These are phyloP conservation scores for Tetranychus cinnabarinus DNA, from an alignment of 1,140 invertebrate species.

Conservation along the genomic window DNA sequence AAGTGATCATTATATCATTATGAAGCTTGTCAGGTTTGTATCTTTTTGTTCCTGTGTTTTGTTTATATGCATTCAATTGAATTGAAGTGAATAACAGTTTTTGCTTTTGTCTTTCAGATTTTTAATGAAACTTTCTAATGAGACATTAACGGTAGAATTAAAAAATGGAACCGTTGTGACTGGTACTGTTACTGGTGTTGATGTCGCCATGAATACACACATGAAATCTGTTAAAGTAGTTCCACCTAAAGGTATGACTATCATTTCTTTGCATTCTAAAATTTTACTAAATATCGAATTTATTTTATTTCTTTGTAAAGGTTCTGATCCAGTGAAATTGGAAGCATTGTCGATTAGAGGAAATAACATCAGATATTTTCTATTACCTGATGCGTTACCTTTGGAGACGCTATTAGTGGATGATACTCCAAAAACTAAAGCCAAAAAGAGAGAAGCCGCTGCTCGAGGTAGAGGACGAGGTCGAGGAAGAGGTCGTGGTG, in stretches of 20 bases:
- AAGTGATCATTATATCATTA: too few species aligned
- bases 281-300: neutral
- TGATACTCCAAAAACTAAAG: conserved; percentile 80
- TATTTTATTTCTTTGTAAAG: neutral
- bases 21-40: too few species aligned
- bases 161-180: conserved; percentile 68
- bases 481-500: conserved; percentile 15
- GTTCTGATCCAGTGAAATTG: conserved; percentile 53
- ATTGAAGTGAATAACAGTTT: too few species aligned
- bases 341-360: conserved; percentile 87
- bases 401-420: conserved; percentile 89
- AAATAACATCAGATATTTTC: conserved; percentile 94
- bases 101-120: conserved; percentile 33
- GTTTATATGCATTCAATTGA: too few species aligned
- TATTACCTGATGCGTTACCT: conserved; percentile 77
- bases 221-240: conserved; percentile 96
- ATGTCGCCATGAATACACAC: conserved; percentile 99
- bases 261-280: neutral
- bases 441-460: conserved; percentile 54
- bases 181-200: conserved; percentile 43
- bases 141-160: conserved; percentile 94
- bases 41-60: too few species aligned
- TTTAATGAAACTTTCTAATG: conserved; percentile 98
- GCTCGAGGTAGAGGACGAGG: conserved; percentile 13
- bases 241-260: conserved; percentile 48